Evolutionary conservation across 2,113 vertebrate species (phyloP).

Genomic region (Pipa parva): DNA sequence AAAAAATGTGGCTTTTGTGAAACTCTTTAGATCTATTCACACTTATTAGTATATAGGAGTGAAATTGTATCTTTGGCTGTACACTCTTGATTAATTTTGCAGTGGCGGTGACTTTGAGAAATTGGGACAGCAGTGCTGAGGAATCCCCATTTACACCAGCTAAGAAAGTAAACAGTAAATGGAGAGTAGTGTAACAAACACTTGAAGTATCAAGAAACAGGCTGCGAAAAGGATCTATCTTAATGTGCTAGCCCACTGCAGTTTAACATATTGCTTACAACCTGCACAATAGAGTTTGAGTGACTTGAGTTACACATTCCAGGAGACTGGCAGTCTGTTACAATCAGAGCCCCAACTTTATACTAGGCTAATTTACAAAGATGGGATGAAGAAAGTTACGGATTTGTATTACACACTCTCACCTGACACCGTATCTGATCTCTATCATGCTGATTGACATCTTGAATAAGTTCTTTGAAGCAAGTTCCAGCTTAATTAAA

Average conservation of each 20-base stretch:
- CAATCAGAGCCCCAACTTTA: slow-evolving; percentile 71
- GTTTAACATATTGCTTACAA: slow-evolving; percentile 86
- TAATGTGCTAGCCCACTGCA: slow-evolving; percentile 73
- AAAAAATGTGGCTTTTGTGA: too few relatives aligned
- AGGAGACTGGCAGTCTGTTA: slow-evolving; percentile 77
- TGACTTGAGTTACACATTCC: slow-evolving; percentile 80
- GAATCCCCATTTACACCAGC: slow-evolving; percentile 64
- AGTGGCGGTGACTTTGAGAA: slow-evolving; percentile 54
- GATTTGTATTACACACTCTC: slow-evolving; percentile 90
- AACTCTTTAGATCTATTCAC: too few relatives aligned
- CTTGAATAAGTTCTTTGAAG: slow-evolving; percentile 99
- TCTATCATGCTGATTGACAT: slow-evolving; percentile 86
- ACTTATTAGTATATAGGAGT: too few relatives aligned
- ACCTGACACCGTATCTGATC: slow-evolving; percentile 91
- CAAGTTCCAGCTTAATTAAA: slow-evolving; percentile 99
- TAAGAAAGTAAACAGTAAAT: slow-evolving; percentile 76
- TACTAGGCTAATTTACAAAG: slow-evolving; percentile 71
- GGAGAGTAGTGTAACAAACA: slow-evolving; percentile 75
- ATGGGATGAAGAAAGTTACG: slow-evolving; percentile 75
- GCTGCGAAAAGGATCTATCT: slow-evolving; percentile 74
- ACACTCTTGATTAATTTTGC: slow-evolving; percentile 47
- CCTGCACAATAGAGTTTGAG: slow-evolving; percentile 71
- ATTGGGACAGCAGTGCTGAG: slow-evolving; percentile 60
- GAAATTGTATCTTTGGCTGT: slow-evolving; percentile 37
- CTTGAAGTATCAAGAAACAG: slow-evolving; percentile 71